Evolutionary conservation across 2,888 invertebrate genomes (phyloP).

Genomic region (Diachrysia chrysitis): DNA sequence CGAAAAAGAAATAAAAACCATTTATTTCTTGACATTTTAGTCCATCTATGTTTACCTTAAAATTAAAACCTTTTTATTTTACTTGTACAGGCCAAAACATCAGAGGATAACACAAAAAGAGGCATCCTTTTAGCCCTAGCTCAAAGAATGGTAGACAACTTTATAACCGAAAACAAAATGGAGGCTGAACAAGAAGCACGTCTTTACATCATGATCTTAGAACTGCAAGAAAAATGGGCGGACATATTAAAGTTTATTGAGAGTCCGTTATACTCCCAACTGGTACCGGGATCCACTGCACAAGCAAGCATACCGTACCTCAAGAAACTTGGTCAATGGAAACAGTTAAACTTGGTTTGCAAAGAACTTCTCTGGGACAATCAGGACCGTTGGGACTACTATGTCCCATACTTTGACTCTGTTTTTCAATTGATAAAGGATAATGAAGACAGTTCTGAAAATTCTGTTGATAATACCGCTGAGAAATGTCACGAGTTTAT

Average conservation of each 20-base stretch:
- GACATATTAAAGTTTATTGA: conserved; percentile 95
- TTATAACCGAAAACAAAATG: conserved; percentile 95
- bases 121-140: conserved; percentile 95
- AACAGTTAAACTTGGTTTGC: conserved; percentile 92
- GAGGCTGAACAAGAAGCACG: conserved; percentile 98
- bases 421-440: conserved; percentile 90
- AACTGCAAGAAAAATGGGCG: conserved; percentile 94
- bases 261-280: conserved; percentile 91
- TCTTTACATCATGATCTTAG: conserved; percentile 95
- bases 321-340: conserved; percentile 93
- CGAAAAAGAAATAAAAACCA: too few species aligned
- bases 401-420: conserved; percentile 92
- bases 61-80: too few species aligned
- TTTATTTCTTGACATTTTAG: too few species aligned
- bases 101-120: conserved; percentile 88
- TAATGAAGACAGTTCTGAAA: conserved; percentile 65
- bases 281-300: conserved; percentile 91
- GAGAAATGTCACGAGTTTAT: conserved; percentile 85
- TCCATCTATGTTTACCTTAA: too few species aligned
- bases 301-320: conserved; percentile 93
- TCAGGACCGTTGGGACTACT: conserved; percentile 93
- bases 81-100: conserved; percentile 76
- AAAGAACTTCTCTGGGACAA: conserved; percentile 93
- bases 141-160: conserved; percentile 97
- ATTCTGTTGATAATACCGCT: conserved; percentile 77